Conservation (phyloP, 92 coral and sea anemone genomes). For the Parazoanthus swiftii region DNA sequence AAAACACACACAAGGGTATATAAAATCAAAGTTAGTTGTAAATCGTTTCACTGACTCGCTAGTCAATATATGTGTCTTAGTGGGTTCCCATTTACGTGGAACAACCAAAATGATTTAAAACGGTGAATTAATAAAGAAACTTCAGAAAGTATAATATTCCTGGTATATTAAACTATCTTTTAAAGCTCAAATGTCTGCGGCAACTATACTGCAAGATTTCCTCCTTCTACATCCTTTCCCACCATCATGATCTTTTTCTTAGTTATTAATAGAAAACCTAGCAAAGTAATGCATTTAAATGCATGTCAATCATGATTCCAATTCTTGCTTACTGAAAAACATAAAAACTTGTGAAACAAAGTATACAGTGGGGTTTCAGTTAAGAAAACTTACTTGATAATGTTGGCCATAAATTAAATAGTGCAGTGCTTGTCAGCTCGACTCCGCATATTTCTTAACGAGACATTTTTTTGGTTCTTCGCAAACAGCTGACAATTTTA, state of each 20-base stretch:
- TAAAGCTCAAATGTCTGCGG: background rate
- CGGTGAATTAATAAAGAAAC: background rate
- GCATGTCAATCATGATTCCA: too few species aligned
- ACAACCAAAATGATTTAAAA: background rate
- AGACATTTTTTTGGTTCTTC: background rate
- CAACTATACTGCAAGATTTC: too few species aligned
- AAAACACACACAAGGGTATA: background rate
- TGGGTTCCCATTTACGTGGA: background rate
- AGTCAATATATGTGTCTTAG: background rate
- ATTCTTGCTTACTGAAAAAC: too few species aligned
- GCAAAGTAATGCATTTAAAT: background rate
- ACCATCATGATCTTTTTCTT: background rate
- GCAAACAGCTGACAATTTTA: background rate
- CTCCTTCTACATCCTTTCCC: background rate
- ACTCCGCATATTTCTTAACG: background rate
- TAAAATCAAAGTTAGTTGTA: too few species aligned
- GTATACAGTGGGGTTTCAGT: background rate
- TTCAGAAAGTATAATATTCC: background rate
- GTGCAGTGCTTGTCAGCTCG: too few species aligned
- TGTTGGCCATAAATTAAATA: too few species aligned
- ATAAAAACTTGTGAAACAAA: too few species aligned
- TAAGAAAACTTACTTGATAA: background rate
- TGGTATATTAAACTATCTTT: background rate
- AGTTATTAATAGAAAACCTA: background rate
- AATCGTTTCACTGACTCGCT: background rate